Evolutionary conservation across 2,113 vertebrate genomes (phyloP).

Genomic region (Vimba vimba): DNA sequence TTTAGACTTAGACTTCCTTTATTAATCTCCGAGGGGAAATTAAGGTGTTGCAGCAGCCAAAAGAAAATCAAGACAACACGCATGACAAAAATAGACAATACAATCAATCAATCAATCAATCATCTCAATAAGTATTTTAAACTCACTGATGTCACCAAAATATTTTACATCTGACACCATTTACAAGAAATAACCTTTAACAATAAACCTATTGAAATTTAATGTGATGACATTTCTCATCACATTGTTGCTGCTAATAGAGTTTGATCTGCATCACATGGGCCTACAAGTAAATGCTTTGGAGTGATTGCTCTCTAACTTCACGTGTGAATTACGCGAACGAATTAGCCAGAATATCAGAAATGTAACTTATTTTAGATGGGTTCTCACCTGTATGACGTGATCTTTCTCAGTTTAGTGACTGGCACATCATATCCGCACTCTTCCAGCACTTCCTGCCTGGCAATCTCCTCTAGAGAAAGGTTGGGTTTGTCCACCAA

Average conservation of each 20-base stretch:
- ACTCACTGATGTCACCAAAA: background rate
- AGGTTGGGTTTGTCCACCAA: constrained; percentile 89
- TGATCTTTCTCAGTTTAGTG: constrained; percentile 80
- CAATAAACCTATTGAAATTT: background rate
- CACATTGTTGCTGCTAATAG: background rate
- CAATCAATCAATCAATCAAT: no score
- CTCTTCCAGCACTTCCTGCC: constrained; percentile 89
- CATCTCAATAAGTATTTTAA: no score
- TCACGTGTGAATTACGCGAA: background rate
- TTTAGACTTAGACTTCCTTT: background rate
- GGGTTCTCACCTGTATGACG: constrained; percentile 85
- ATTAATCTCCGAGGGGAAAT: no score
- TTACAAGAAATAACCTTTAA: background rate
- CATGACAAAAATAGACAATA: no score
- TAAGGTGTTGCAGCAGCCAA: no score
- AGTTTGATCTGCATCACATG: background rate
- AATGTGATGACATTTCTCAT: background rate
- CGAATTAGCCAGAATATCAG: background rate
- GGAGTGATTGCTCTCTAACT: no score
- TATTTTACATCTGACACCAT: background rate
- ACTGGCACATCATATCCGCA: constrained; percentile 84
- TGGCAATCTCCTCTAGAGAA: constrained; percentile 88
- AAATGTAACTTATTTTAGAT: background rate
- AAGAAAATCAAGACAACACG: no score
- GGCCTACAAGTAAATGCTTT: background rate